Percentiles rank a stretch among this genome's conserved stretches.
Evolutionary conservation across 2,888 invertebrate genomes (phyloP).

Genomic region (Sipha maydis): DNA sequence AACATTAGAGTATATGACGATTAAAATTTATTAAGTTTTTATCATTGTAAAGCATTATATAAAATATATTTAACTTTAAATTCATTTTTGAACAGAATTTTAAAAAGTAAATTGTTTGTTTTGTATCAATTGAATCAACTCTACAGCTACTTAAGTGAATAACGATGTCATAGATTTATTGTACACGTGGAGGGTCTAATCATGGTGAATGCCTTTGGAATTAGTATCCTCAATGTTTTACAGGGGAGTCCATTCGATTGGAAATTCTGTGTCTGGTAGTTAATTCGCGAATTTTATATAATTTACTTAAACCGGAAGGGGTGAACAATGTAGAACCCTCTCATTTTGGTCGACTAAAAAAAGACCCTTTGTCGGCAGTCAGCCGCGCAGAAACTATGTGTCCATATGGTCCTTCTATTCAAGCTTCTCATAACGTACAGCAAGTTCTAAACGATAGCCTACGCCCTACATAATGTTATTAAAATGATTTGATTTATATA

Average conservation of each 20-base stretch:
- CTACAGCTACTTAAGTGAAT: conserved; percentile 32
- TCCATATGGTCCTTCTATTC: conserved; percentile 59
- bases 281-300: conserved; percentile 60
- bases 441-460: conserved; percentile 51
- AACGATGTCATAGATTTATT: conserved; percentile 42
- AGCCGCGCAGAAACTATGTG: conserved; percentile 60
- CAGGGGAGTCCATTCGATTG: conserved; percentile 58
- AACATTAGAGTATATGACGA: too few species aligned
- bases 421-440: conserved; percentile 29
- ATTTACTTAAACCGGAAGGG: conserved; percentile 62
- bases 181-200: conserved; percentile 38
- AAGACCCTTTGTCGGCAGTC: conserved; percentile 45
- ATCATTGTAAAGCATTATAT: too few species aligned
- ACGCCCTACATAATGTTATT: conserved; percentile 45
- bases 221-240: conserved; percentile 58
- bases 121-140: conserved; percentile 43
- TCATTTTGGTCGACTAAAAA: conserved; percentile 60
- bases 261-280: conserved; percentile 61
- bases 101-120: conserved; percentile 48
- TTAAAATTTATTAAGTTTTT: too few species aligned
- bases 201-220: conserved; percentile 57
- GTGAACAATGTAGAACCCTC: conserved; percentile 62
- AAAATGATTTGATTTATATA: conserved; percentile 48
- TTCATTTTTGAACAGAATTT: neutral
- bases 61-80: neutral